Conservation (phyloP, 2,888 invertebrate species). For the Acleris holmiana region DNA sequence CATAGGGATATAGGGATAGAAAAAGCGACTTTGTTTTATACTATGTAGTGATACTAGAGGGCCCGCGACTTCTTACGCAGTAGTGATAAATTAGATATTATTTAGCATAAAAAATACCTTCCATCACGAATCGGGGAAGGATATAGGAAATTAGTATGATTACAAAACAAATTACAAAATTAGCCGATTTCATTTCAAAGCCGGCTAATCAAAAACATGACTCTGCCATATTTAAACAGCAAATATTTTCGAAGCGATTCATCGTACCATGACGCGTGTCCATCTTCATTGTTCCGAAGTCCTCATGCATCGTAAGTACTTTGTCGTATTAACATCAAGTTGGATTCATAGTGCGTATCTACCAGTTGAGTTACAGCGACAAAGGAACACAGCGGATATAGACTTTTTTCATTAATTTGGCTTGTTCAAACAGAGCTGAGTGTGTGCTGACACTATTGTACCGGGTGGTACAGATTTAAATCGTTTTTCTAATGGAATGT, state of each 20-base stretch:
- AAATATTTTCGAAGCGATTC: conserved; percentile 21
- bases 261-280: conserved; percentile 1
- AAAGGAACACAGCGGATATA: neutral
- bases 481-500: conserved; percentile 8
- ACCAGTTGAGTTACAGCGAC: conserved; percentile 1
- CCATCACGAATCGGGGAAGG: too few relatives aligned
- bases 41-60: too few relatives aligned
- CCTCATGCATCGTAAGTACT: neutral
- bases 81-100: too few relatives aligned
- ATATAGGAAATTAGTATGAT: too few relatives aligned
- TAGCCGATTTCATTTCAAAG: too few relatives aligned
- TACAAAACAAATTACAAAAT: too few relatives aligned
- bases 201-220: conserved; percentile 27
- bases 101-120: too few relatives aligned
- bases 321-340: neutral
- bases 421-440: conserved; percentile 24
- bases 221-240: conserved; percentile 23
- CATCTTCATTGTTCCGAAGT: conserved; percentile 12
- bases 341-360: neutral
- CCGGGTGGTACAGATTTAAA: conserved; percentile 20
- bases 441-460: conserved; percentile 29
- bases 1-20: too few relatives aligned
- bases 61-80: too few relatives aligned
- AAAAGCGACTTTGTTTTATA: too few relatives aligned
- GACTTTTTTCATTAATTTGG: conserved; percentile 4